Evolutionary conservation across 2,113 vertebrate species (phyloP).

Genomic region (Hystrix brachyura): DNA sequence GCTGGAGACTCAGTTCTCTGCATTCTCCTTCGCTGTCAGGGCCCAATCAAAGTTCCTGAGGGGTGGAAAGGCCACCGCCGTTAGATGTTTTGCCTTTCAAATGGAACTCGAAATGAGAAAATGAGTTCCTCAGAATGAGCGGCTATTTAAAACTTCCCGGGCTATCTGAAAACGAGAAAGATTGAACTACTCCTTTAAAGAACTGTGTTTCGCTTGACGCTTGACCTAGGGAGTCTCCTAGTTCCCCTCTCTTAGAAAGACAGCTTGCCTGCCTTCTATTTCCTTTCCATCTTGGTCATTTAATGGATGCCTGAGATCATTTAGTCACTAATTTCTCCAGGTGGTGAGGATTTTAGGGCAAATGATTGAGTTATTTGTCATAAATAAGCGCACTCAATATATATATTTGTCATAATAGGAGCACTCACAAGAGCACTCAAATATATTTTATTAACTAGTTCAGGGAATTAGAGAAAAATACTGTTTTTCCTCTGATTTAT

Average conservation of each 20-base stretch:
- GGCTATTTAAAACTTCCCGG: constrained; percentile 73
- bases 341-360: not conserved
- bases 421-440: not conserved
- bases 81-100: constrained; percentile 83
- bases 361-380: not conserved
- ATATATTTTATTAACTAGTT: not conserved
- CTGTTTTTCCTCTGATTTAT: not conserved
- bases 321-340: not conserved
- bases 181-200: constrained; percentile 73
- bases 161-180: constrained; percentile 57
- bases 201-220: constrained; percentile 64
- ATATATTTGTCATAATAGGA: no score
- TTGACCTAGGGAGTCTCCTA: constrained; percentile 38
- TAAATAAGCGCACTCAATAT: not conserved
- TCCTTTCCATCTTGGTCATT: not conserved
- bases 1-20: constrained; percentile 75
- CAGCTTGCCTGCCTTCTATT: not conserved
- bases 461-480: not conserved
- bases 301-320: not conserved
- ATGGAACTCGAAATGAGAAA: constrained; percentile 79
- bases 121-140: constrained; percentile 81
- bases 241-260: constrained; percentile 9
- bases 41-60: constrained; percentile 82
- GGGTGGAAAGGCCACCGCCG: constrained; percentile 81
- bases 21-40: constrained; percentile 80